phyloP scores from a whole-genome alignment of 2,113 vertebrate genomes.

The Phylloscopus trochiloides region DNA sequence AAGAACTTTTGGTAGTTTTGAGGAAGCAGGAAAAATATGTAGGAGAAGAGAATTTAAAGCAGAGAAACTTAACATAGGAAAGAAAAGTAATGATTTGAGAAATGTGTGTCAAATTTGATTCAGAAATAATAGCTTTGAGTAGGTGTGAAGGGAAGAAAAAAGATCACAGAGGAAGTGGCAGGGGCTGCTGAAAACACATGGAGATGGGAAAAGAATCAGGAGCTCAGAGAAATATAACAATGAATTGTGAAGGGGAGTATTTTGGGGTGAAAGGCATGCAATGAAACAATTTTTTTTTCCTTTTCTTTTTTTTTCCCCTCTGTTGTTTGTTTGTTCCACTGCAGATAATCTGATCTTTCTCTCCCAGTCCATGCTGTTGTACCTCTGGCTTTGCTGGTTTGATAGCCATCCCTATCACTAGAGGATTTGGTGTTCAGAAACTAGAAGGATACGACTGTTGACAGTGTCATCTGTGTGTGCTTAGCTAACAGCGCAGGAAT shows the following conservation, averaged over 20 bases:
- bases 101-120: constrained; percentile 34
- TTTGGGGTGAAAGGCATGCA: background rate
- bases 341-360: background rate
- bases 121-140: constrained; percentile 46
- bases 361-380: background rate
- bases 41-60: background rate
- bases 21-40: background rate
- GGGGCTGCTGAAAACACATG: background rate
- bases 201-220: background rate
- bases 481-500: background rate
- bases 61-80: background rate
- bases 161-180: constrained; percentile 29
- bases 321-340: background rate
- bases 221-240: background rate
- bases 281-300: rapidly evolving
- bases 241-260: background rate
- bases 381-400: background rate
- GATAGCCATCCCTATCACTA: background rate
- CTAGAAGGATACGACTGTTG: background rate
- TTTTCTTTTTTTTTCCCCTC: rapidly evolving
- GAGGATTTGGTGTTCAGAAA: background rate
- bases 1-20: background rate
- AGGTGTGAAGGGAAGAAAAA: constrained; percentile 30
- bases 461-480: background rate
- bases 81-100: background rate